These are phyloP conservation scores for Hirtodrosophila cameraria DNA, from an alignment of 2,888 invertebrate genomes.

Conservation along the genomic window DNA sequence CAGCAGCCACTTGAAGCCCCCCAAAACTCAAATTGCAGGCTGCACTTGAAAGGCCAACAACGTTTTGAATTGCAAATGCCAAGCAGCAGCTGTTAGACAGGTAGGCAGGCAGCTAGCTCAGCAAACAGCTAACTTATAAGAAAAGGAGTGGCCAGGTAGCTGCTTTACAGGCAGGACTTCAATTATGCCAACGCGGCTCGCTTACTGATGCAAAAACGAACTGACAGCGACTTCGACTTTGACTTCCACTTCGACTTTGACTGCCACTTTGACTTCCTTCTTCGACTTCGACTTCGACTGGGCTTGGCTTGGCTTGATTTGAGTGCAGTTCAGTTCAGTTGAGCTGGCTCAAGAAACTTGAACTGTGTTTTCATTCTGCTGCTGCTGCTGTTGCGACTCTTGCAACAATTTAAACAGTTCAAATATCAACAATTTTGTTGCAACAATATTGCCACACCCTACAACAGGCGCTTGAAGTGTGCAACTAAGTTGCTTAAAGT, in stretches of 20 bases:
- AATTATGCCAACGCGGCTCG: slow-evolving; percentile 18
- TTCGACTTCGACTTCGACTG: slow-evolving; percentile 4
- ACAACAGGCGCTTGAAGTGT: neutral
- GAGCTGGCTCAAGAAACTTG: slow-evolving; percentile 9
- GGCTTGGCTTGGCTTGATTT: slow-evolving; percentile 15
- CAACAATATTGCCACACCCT: slow-evolving; percentile 12
- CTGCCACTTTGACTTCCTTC: slow-evolving; percentile 10
- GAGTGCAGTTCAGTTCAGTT: slow-evolving; percentile 29
- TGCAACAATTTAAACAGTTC: slow-evolving; percentile 42
- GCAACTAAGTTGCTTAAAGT: slow-evolving; percentile 2
- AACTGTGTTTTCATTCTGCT: slow-evolving; percentile 1
- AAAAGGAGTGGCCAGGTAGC: neutral
- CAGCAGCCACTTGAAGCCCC: slow-evolving; percentile 28
- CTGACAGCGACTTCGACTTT: slow-evolving; percentile 23
- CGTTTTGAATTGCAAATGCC: slow-evolving; percentile 73
- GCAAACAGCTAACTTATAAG: slow-evolving; percentile 17
- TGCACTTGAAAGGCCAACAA: slow-evolving; percentile 40
- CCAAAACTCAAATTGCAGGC: slow-evolving; percentile 51
- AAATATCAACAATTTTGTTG: slow-evolving; percentile 24
- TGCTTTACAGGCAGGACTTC: slow-evolving; percentile 10
- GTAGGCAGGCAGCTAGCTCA: neutral
- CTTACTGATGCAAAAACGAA: slow-evolving; percentile 15
- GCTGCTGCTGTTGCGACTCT: slow-evolving; percentile 5
- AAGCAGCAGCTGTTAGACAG: slow-evolving; percentile 4
- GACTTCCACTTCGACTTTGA: slow-evolving; percentile 22